Evolutionary conservation across 2,113 vertebrate species (phyloP).

Genomic region (Syngnathus floridae): DNA sequence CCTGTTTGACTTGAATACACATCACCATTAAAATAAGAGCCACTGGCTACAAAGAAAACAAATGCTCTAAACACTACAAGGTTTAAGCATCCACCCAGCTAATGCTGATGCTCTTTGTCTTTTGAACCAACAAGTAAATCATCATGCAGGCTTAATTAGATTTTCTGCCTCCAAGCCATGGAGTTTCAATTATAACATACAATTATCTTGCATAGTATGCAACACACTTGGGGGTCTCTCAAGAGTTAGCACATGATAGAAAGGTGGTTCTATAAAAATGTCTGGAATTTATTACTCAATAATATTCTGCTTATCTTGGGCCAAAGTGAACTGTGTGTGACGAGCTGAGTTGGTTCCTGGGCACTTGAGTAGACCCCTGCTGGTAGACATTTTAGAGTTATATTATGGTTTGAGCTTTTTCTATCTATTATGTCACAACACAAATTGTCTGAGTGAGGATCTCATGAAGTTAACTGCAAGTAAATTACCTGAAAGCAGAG

Average conservation of each 20-base stretch:
- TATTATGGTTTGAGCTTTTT: no score
- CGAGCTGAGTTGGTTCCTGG: no score
- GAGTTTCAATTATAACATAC: constrained; percentile 1
- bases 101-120: background rate
- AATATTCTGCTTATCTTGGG: no score
- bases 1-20: background rate
- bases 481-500: no score
- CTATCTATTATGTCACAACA: no score
- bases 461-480: no score
- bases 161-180: background rate
- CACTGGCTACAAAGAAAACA: background rate
- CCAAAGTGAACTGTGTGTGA: no score
- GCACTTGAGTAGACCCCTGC: no score
- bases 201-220: background rate
- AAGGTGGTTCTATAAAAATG: background rate
- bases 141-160: background rate
- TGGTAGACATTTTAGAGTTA: no score
- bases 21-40: background rate
- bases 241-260: background rate
- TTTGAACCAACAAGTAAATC: background rate
- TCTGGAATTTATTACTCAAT: background rate
- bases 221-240: background rate
- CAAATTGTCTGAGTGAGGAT: no score
- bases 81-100: background rate
- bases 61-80: background rate